These are phyloP conservation scores for Odontamblyopus rebecca DNA, from an alignment of 2,797 vertebrate genomes.

Conservation along the genomic window DNA sequence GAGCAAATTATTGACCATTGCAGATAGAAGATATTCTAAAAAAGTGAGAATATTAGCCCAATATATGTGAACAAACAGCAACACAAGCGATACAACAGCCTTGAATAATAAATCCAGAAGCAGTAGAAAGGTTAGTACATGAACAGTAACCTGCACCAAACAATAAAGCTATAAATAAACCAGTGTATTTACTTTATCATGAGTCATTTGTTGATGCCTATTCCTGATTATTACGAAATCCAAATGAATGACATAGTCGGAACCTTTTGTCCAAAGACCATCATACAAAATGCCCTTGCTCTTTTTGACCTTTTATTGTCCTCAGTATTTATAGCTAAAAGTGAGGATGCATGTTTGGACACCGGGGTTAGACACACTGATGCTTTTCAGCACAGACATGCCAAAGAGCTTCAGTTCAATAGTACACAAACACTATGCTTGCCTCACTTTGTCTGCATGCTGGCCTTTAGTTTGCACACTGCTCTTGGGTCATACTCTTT, in stretches of 20 bases:
- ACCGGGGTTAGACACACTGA: conserved; percentile 25
- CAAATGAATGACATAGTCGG: neutral
- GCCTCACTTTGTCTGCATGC: neutral
- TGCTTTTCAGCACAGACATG: conserved; percentile 25
- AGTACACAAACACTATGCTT: conserved; percentile 8
- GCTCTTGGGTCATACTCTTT: neutral
- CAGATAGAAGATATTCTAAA: neutral
- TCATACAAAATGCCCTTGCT: neutral
- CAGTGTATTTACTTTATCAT: neutral
- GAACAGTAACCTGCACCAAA: neutral
- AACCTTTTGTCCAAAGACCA: neutral
- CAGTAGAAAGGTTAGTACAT: neutral
- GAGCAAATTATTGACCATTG: neutral
- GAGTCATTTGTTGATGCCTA: neutral
- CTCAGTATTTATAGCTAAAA: conserved; percentile 21
- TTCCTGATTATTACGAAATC: neutral
- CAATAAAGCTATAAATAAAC: neutral
- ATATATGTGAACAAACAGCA: neutral
- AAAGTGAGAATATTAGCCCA: neutral
- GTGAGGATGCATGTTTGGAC: conserved; percentile 33
- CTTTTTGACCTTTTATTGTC: conserved; percentile 24
- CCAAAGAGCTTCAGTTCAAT: conserved; percentile 11
- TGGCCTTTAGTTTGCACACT: neutral
- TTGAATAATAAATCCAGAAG: neutral
- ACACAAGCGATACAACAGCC: neutral